A percentile compares a stretch with the other conserved stretches of the same genome.
phyloP scores from a whole-genome alignment of 2,888 invertebrate genomes.

The Agrochola circellaris region DNA sequence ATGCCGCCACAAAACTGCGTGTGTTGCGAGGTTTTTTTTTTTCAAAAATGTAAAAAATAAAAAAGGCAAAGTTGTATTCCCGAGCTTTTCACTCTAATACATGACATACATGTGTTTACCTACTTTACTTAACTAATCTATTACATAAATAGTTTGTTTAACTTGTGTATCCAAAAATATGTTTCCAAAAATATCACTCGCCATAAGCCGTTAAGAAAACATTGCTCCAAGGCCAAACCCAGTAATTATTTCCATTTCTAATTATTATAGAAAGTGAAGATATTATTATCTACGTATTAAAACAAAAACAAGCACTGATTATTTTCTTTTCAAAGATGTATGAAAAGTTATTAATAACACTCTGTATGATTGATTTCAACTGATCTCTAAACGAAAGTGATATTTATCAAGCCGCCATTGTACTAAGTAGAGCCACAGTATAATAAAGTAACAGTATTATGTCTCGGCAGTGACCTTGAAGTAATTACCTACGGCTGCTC shows the following conservation, averaged over 20 bases:
- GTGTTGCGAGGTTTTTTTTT: no score
- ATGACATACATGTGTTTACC: no score
- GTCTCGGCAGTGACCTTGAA: no score
- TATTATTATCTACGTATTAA: background rate
- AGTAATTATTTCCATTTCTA: background rate
- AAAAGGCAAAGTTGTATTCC: no score
- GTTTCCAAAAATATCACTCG: background rate
- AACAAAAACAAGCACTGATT: constrained; percentile 21
- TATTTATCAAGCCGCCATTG: constrained; percentile 33
- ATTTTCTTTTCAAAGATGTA: constrained; percentile 10
- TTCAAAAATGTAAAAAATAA: no score
- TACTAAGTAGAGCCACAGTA: background rate
- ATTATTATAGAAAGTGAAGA: constrained; percentile 11
- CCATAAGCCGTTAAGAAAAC: background rate
- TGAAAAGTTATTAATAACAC: constrained; percentile 20
- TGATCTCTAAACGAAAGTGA: constrained; percentile 21
- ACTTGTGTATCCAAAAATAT: background rate
- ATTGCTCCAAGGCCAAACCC: background rate
- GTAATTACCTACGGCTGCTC: no score
- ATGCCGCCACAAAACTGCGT: no score
- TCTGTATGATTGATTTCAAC: constrained; percentile 19
- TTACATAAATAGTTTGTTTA: no score
- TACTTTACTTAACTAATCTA: background rate
- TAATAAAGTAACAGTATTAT: no score
- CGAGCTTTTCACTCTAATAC: no score